phyloP scores from a whole-genome alignment of 2,113 vertebrate genomes.

The Catharus bicknelli region DNA sequence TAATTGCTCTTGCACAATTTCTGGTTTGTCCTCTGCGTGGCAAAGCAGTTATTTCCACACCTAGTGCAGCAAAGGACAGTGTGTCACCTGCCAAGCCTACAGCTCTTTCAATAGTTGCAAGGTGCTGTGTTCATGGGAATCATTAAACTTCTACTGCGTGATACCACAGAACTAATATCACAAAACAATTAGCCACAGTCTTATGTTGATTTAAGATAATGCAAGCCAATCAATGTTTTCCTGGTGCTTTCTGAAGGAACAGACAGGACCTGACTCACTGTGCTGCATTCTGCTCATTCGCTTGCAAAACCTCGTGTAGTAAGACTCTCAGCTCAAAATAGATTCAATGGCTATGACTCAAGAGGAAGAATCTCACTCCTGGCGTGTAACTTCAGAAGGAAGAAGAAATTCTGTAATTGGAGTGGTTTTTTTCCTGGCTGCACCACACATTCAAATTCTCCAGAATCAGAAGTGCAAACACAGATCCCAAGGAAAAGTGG shows the following conservation, averaged over 20 bases:
- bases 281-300: background rate
- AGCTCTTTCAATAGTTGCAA: background rate
- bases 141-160: background rate
- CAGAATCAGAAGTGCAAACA: background rate
- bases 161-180: background rate
- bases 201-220: background rate
- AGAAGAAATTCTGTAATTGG: background rate
- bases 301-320: background rate
- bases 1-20: constrained; percentile 43
- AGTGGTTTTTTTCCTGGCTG: background rate
- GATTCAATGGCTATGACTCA: background rate
- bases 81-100: background rate
- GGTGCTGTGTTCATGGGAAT: background rate
- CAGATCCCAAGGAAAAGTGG: background rate
- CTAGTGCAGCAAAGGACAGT: background rate
- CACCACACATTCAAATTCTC: background rate
- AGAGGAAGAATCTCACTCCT: background rate
- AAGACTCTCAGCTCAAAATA: background rate
- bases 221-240: background rate
- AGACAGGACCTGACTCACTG: background rate
- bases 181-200: background rate
- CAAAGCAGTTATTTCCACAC: background rate
- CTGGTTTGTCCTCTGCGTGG: background rate
- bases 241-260: background rate
- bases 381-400: background rate